Base-by-base conservation (phyloP, 2,113 vertebrate species). In the rat (Rattus norvegicus) region DNA sequence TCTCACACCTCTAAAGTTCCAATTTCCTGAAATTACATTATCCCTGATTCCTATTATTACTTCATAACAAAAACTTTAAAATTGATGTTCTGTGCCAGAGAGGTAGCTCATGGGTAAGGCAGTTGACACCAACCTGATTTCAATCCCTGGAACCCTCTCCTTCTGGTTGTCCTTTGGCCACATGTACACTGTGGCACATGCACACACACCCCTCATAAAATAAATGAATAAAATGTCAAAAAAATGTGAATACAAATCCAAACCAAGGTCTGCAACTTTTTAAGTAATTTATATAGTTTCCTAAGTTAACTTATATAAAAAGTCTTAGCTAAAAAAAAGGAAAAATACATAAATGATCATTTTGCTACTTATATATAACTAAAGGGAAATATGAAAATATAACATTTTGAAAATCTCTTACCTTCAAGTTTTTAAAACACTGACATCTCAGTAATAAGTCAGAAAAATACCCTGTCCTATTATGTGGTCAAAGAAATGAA, bases 331-430 rank as follows among this genome's bases (percentile, higher is more conserved):
- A 77, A 19, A 96, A 56, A 85, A 89, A 91, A 28, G 14, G 14
- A 43, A 17, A 6, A 16, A 26, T 16, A 95, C 2, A 73, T 49
- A 81, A 96, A 94, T 73, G 20, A 90, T 81, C 17, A 73, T 36
- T 96, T 52, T 94, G 28, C 30, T 91, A 76, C 14, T 91, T 22
- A 83, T 14, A 65, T 14, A 59, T 59, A 26, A 89, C 39, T 76
- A 93, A 95, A 95, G 19, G 17, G 86, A 94, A 96, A 26, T 92
- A 54, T 83, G 7, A 94, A 93, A 90, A 90, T 67, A 17, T 43
- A 93, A 72, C 77, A 79, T 67, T 88, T 79, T 59, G 39, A 95
- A 91, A 91, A 94, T 69, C 49, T 47, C 69, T 28, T 84, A 85
- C 1, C 13, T 70, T 95, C 19, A 91, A 75, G 12, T 67, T 85